Base-by-base conservation (phyloP, 1,140 invertebrate species). In the Drosophila lacertosa region DNA sequence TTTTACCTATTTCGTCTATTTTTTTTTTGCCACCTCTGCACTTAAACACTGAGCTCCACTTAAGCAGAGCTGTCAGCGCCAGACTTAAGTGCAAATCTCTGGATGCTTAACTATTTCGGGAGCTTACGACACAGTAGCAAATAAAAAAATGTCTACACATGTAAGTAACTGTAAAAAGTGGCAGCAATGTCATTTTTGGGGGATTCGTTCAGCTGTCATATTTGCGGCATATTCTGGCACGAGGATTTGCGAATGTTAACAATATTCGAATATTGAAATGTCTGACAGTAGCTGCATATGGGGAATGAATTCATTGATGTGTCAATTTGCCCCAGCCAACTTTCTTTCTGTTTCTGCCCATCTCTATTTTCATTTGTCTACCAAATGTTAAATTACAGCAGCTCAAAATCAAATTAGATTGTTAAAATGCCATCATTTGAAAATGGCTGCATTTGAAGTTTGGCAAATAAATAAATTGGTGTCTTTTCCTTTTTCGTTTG, bases 191-290 rank as follows among this genome's bases (percentile, higher is more conserved):
- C 65, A 83, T 78, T 83, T 35, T 29, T 22, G 54, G 58, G 29
- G 54, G 58, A 37, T 47, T 69, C 54, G 69, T 74, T 63, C 81
- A 84, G 40, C 78, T 84, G 80, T 84, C 80, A 86, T 77, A 74
- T 67, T 63, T 67, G 59, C 66, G 76, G 63, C 63, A 82, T 2
- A 44, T 81, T 64, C 39, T 37, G 48, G 60, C 35, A 57, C 65
- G 60, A 58, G 79, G 80, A 79, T 79, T 83, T 83, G 35, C 55
- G 68, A 26, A 10, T 10, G 39, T 18, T 16, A 24, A 22, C 10
- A 22, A 39, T 20, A 39, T 24, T 10, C 39, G 22, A 57, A 18
- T 54, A 54, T 33, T 42, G 32, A 55, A 57, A 42, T 58, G 42
- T 26, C 4, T 60, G 44, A 66, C 63, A 48, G 65, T 53, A 65